Base-by-base conservation (phyloP, 2,113 vertebrate genomes). In the Bubo bubo region DNA sequence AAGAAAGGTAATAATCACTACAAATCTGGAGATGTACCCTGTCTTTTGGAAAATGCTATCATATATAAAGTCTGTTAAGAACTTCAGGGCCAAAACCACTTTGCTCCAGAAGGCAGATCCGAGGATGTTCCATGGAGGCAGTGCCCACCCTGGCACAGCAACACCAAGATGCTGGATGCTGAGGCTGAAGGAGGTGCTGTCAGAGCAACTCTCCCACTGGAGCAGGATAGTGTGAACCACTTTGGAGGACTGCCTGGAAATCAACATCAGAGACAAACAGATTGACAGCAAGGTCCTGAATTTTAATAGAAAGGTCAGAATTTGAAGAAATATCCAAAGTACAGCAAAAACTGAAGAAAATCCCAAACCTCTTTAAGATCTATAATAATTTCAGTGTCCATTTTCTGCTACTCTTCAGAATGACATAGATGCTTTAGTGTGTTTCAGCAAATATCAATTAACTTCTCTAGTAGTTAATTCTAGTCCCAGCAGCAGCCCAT, bases 221-320 rank as follows among this genome's bases (percentile, higher is more conserved):
- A 82, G 39, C 50, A 86, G 49, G 28, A 49, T 32, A 37, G 39
- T 27, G 11, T 79, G 63, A 88, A 62, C n/a, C 41, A 35, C 14
- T 73, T 71, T 62, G 79, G 84, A 94, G 47, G 47, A 50, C 41
- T 67, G 79, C 32, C 32, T 86, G 30, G 47, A 84, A 97, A 88
- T n/a, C 10, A 5, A 28, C 2, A 1, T 52, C 55, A 62, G n/a
- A 85, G 34, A 70, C 23, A 81, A 87, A 79, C 21, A 79, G 68
- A 88, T 28, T 59, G 79, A 92, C 53, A 81, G 52, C 52, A 80
- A 49, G 35, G 24, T 53, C 60, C 71, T 70, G 11, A 76, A 45
- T 93, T 95, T 84, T 89, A 94, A 93, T 27, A 68, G 39, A 94
- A 95, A 92, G 28, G 39, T 92, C 76, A 87, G 60, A 88, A 92